Conservation (phyloP, 2,113 vertebrate genomes). For the Pseudopodoces humilis region DNA sequence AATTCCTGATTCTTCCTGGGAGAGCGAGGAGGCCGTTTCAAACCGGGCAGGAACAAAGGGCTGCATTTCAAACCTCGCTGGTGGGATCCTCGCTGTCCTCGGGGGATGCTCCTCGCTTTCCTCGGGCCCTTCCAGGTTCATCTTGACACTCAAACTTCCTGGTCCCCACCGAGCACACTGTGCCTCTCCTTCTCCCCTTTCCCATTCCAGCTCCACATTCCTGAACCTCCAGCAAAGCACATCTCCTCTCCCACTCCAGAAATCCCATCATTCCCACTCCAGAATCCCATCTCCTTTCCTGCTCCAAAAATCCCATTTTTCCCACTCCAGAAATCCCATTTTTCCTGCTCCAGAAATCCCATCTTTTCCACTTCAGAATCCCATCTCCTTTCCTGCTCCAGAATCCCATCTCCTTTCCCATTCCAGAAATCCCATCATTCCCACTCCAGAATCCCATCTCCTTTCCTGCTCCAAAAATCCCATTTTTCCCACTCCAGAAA, state of each 20-base stretch:
- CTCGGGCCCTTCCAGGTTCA: not conserved
- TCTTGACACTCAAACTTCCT: not conserved
- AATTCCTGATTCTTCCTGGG: not conserved
- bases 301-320: too few relatives aligned
- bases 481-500: not conserved
- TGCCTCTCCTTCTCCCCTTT: not conserved
- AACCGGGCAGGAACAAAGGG: not conserved
- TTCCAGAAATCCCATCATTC: not conserved
- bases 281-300: too few relatives aligned
- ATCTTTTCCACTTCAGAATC: too few relatives aligned
- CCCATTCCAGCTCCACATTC: not conserved
- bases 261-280: not conserved
- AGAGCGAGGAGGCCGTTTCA: not conserved
- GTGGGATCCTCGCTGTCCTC: not conserved
- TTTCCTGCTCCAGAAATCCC: too few relatives aligned
- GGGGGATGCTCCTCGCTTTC: not conserved
- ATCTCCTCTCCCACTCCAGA: not conserved
- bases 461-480: too few relatives aligned
- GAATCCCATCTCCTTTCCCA: not conserved
- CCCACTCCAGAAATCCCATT: too few relatives aligned
- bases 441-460: not conserved
- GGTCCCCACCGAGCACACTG: accelerated
- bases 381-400: not conserved
- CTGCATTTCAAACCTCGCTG: not conserved
- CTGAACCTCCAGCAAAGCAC: not conserved